Evolutionary conservation across 2,888 invertebrate genomes (phyloP).

Genomic region (Troilus luridus): DNA sequence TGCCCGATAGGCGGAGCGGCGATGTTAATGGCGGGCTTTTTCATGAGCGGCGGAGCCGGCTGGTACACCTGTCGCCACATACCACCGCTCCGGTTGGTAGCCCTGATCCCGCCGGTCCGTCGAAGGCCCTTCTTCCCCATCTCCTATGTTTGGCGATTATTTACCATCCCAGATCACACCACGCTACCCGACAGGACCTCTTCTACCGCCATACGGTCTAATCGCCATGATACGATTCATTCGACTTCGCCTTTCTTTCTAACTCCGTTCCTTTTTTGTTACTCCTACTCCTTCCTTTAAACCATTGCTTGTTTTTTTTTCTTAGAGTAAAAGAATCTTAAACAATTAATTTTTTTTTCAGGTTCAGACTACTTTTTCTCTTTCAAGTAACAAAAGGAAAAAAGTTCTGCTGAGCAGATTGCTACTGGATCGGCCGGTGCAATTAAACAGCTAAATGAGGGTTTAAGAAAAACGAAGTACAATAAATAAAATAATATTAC

Average conservation of each 20-base stretch:
- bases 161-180: neutral
- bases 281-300: neutral
- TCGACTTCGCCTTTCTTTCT: slow-evolving; percentile 19
- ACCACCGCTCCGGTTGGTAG: slow-evolving; percentile 23
- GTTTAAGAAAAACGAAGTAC: neutral
- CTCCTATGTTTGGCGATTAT: neutral
- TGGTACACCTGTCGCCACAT: slow-evolving; percentile 50
- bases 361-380: neutral
- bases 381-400: neutral
- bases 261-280: slow-evolving; percentile 3
- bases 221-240: slow-evolving; percentile 34
- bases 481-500: neutral
- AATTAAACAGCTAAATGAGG: neutral
- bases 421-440: neutral
- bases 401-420: neutral
- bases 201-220: slow-evolving; percentile 35
- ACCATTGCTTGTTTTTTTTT: neutral
- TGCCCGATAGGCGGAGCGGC: neutral
- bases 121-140: slow-evolving; percentile 18
- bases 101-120: slow-evolving; percentile 19
- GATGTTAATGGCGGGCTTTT: slow-evolving; percentile 46
- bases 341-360: slow-evolving; percentile 24
- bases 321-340: slow-evolving; percentile 17
- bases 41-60: slow-evolving; percentile 20
- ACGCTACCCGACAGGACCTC: neutral